Evolutionary conservation across 2,888 invertebrate species (phyloP).

Genomic region (Fragum whitleyi): DNA sequence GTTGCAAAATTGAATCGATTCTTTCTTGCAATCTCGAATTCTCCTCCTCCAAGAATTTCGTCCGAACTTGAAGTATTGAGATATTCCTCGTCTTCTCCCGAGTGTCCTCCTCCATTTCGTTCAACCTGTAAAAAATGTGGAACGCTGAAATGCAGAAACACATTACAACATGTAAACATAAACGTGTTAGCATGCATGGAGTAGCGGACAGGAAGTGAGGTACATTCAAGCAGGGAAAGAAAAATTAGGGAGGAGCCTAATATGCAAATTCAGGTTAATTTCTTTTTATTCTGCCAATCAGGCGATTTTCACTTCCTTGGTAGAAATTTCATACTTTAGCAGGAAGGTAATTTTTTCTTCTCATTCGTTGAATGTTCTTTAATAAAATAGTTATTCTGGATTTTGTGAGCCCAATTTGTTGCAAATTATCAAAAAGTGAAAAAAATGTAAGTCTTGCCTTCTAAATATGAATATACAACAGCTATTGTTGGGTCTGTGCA

Average conservation of each 20-base stretch:
- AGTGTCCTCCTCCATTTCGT: conserved; percentile 80
- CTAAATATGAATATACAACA: no score
- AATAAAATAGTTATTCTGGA: no score
- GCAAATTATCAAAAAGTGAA: no score
- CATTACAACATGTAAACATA: conserved; percentile 49
- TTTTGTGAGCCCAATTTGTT: no score
- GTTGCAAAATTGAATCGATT: conserved; percentile 76
- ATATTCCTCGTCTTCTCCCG: conserved; percentile 77
- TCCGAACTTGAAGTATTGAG: conserved; percentile 80
- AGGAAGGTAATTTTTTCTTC: no score
- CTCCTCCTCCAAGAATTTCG: conserved; percentile 82
- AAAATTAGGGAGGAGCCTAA: not conserved
- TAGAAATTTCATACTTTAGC: no score
- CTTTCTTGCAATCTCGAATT: conserved; percentile 80
- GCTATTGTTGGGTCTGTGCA: no score
- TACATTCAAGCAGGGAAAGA: not conserved
- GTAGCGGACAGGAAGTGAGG: conserved; percentile 1
- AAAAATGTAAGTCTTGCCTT: no score
- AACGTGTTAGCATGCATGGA: conserved; percentile 56
- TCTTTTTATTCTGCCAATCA: no score
- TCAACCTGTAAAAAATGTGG: conserved; percentile 78
- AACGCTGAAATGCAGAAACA: conserved; percentile 65
- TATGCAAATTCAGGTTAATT: no score
- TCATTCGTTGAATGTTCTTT: no score
- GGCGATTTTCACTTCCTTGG: no score